Conservation (phyloP, 2,113 vertebrate species). For the Malurus cyaneus region DNA sequence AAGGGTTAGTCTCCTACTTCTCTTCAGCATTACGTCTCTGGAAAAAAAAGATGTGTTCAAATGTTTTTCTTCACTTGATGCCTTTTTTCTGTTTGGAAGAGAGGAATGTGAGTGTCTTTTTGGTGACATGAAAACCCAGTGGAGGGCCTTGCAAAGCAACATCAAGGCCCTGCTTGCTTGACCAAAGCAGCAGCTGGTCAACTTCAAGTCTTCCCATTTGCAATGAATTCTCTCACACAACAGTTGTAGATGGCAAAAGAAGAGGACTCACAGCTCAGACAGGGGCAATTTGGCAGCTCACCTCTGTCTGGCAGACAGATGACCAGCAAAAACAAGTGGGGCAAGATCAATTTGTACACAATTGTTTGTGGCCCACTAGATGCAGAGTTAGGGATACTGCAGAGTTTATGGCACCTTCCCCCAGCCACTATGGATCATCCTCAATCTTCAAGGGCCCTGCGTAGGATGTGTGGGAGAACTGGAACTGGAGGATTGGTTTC, state of each 20-base stretch:
- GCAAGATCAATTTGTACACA: neutral
- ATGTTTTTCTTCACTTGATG: neutral
- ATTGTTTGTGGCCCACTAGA: neutral
- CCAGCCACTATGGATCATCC: neutral
- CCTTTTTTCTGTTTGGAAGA: neutral
- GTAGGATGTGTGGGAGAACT: neutral
- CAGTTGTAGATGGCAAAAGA: neutral
- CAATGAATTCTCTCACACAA: neutral
- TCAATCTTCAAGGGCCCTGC: neutral
- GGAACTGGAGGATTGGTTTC: neutral
- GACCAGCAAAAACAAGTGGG: neutral
- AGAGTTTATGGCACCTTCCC: neutral
- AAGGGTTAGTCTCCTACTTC: neutral
- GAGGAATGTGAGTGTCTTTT: neutral
- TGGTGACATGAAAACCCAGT: neutral
- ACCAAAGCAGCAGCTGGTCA: neutral
- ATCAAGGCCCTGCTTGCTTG: fast-evolving
- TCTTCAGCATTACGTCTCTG: neutral
- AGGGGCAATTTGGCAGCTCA: neutral
- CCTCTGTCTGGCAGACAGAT: neutral
- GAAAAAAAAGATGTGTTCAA: neutral
- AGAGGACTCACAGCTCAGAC: neutral
- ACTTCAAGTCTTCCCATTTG: neutral
- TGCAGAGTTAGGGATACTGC: neutral
- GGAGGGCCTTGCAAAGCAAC: neutral